phyloP scores from a whole-genome alignment of 2,797 vertebrate genomes.

The Microctenopoma steveboyesi region DNA sequence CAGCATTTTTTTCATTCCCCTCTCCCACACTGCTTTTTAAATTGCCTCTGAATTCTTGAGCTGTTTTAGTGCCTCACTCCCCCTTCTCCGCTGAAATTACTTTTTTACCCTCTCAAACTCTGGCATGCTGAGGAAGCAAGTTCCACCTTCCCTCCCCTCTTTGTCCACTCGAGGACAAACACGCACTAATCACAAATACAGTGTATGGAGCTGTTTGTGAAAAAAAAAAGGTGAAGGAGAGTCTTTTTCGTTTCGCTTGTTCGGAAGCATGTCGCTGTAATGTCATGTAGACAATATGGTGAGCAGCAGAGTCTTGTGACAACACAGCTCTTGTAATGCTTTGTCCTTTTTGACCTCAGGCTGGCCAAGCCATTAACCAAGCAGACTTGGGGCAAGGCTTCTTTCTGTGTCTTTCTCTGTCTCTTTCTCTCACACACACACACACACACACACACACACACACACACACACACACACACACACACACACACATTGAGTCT shows the following conservation, averaged over 20 bases:
- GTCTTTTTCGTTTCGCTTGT: conserved; percentile 19
- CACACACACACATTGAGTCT: conserved; percentile 47
- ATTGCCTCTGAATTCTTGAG: conserved; percentile 89
- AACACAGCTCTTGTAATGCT: conserved; percentile 54
- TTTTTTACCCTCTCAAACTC: conserved; percentile 87
- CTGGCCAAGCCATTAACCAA: conserved; percentile 62
- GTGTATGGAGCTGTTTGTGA: conserved; percentile 21
- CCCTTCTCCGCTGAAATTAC: conserved; percentile 84
- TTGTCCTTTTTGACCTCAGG: conserved; percentile 64
- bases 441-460: conserved; percentile 40
- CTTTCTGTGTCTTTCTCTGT: conserved; percentile 48
- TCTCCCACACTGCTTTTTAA: conserved; percentile 89
- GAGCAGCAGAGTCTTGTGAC: conserved; percentile 45
- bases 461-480: conserved; percentile 39
- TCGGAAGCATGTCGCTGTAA: conserved; percentile 30
- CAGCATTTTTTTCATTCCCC: conserved; percentile 84
- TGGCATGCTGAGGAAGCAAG: conserved; percentile 82
- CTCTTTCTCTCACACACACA: conserved; percentile 27
- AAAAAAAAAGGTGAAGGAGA: conserved; percentile 17
- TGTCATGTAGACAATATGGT: conserved; percentile 20
- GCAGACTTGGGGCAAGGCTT: conserved; percentile 53
- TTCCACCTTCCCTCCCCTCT: conserved; percentile 78
- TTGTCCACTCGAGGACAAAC: conserved; percentile 75
- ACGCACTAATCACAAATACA: conserved; percentile 48
- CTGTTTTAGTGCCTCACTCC: conserved; percentile 88